Percentiles rank a stretch among this genome's conserved stretches.
These are phyloP conservation scores for Chloroclysta siterata DNA, from an alignment of 2,888 invertebrate genomes.

Conservation along the genomic window DNA sequence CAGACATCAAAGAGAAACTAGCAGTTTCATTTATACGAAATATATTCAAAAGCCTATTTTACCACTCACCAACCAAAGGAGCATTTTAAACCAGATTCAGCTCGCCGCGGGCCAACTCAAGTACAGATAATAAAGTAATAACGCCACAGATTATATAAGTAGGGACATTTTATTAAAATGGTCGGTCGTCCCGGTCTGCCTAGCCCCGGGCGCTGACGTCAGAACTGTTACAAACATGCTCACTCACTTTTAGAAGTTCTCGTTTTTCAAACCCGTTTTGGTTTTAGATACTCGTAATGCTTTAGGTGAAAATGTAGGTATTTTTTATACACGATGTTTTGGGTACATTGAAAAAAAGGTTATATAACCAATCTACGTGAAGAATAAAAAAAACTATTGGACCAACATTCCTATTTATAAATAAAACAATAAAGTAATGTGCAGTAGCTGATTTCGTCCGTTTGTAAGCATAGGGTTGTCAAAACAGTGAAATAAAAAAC, in stretches of 20 bases:
- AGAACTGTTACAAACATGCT: slow-evolving; percentile 17
- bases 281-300: background rate
- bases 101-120: slow-evolving; percentile 18
- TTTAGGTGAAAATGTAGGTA: background rate
- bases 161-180: slow-evolving; percentile 51
- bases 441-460: no score
- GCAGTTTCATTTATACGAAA: slow-evolving; percentile 2
- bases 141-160: slow-evolving; percentile 27
- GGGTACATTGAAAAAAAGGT: background rate
- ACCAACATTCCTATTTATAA: no score
- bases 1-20: background rate
- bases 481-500: no score
- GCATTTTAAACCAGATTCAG: slow-evolving; percentile 23
- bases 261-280: slow-evolving; percentile 1
- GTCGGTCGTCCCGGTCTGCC: slow-evolving; percentile 33
- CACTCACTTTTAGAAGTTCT: slow-evolving; percentile 11
- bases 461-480: no score
- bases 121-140: slow-evolving; percentile 36
- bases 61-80: slow-evolving; percentile 14
- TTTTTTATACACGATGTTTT: background rate
- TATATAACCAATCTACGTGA: no score
- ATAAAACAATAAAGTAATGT: no score
- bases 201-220: slow-evolving; percentile 50
- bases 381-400: no score
- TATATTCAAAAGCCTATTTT: slow-evolving; percentile 15